Conservation (phyloP, 2,888 invertebrate species). For the Nymphalis polychloros region DNA sequence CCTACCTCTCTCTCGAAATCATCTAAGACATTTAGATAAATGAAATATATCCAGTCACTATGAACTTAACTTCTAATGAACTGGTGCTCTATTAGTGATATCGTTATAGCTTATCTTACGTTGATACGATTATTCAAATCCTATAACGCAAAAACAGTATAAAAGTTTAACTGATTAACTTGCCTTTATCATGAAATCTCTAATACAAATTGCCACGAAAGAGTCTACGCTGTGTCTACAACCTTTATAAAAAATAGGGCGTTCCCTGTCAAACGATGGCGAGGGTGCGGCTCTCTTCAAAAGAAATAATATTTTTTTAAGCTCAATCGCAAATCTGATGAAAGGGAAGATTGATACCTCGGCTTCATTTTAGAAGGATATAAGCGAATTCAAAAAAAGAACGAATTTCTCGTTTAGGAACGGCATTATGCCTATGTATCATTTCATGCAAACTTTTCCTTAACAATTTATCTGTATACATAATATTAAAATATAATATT, state of each 20-base stretch:
- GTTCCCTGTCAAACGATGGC: slow-evolving; percentile 23
- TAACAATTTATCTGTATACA: too few relatives aligned
- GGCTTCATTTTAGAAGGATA: slow-evolving; percentile 38
- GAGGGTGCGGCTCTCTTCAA: slow-evolving; percentile 43
- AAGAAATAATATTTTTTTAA: slow-evolving; percentile 47
- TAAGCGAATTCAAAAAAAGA: slow-evolving; percentile 17
- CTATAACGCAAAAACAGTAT: background rate
- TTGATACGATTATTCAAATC: too few relatives aligned
- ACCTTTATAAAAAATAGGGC: slow-evolving; percentile 16
- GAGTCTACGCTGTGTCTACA: slow-evolving; percentile 6
- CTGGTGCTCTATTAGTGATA: too few relatives aligned
- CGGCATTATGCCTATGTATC: too few relatives aligned
- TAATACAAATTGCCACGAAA: background rate
- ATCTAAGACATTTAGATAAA: too few relatives aligned
- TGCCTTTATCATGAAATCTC: background rate
- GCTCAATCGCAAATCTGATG: slow-evolving; percentile 46
- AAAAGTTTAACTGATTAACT: background rate
- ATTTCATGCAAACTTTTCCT: too few relatives aligned
- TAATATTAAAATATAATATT: too few relatives aligned
- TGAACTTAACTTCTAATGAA: too few relatives aligned
- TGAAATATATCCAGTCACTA: too few relatives aligned
- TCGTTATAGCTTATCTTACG: too few relatives aligned
- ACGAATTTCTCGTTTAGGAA: background rate
- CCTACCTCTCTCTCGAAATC: too few relatives aligned
- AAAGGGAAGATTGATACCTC: slow-evolving; percentile 50